Evolutionary conservation across 23 tunicate genomes (phyloP).

Genomic region (Botrylloides violaceus): DNA sequence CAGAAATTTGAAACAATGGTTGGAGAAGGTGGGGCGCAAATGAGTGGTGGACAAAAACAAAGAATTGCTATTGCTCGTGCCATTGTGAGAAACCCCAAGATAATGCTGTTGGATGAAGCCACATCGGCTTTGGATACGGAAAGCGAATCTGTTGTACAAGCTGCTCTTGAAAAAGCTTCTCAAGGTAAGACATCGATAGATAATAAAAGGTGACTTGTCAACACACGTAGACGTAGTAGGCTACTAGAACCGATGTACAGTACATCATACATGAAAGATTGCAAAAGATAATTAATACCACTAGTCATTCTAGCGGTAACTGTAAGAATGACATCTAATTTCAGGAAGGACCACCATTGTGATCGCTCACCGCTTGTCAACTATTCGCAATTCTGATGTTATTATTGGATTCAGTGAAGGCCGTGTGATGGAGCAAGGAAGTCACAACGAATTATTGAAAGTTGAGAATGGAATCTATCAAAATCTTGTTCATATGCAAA

Average conservation of each 20-base stretch:
- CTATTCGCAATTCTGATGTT: slow-evolving; percentile 83
- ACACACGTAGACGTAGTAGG: too few relatives aligned
- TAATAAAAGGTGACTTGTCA: too few relatives aligned
- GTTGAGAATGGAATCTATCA: slow-evolving; percentile 85
- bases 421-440: slow-evolving; percentile 69
- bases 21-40: slow-evolving; percentile 94
- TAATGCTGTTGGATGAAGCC: slow-evolving; percentile 93
- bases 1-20: slow-evolving; percentile 88
- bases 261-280: too few relatives aligned
- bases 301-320: not conserved
- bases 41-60: slow-evolving; percentile 98
- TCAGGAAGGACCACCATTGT: slow-evolving; percentile 63
- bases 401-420: slow-evolving; percentile 92
- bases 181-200: slow-evolving; percentile 53
- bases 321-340: not conserved
- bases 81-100: slow-evolving; percentile 88
- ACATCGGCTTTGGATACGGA: slow-evolving; percentile 98
- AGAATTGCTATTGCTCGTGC: slow-evolving; percentile 98
- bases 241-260: too few relatives aligned
- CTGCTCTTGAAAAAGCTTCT: slow-evolving; percentile 89
- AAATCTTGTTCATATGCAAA: slow-evolving; percentile 91
- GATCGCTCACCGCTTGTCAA: slow-evolving; percentile 89
- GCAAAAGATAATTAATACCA: not conserved
- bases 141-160: slow-evolving; percentile 78
- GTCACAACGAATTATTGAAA: slow-evolving; percentile 70